Base-by-base conservation (phyloP, 2,888 invertebrate genomes). In the Heliconius aoede region DNA sequence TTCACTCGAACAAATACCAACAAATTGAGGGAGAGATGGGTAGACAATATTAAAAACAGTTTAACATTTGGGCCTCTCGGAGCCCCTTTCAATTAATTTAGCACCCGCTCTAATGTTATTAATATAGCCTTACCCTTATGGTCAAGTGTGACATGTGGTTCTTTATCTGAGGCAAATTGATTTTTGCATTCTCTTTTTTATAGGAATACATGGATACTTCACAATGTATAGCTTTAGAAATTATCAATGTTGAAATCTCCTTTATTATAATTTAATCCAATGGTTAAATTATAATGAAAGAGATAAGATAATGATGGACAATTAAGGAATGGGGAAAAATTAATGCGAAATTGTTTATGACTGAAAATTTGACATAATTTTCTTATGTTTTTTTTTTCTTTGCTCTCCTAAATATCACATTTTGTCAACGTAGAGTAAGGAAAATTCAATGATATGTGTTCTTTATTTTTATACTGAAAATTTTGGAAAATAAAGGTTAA, bases 121-220 rank as follows among this genome's bases (percentile, higher is more conserved):
- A 90, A 89, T 88, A 88, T 84, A 84, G 84, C 86, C n/a, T n/a
- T n/a, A 85, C 91, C 91, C 91, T 88, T 88, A 88, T 87, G 85
- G 88, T 88, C 88, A 88, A 91, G 91, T 88, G 89, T 86, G 89
- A 89, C 93, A 93, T 92, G 91, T 93, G 93, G 85, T 83, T 87
- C 89, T 89, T 90, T 89, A 89, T 88, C 82, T 81, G 83, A 82
- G 82, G 83, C 86, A 89, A 91, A 91, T 91, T 90, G 90, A 89
- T 91, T 89, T 83, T 80, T 82, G 82, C 82, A 82, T 72, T 80
- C 77, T 78, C 80, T 81, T 80, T 80, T 81, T 81, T 80, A 73
- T 78, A 60, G 4, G 15, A 60, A 26, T 24, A 55, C 68, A 68
- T 71, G 75, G 74, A 68, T 72, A 76, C 68, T 77, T 26, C 74